Evolutionary conservation across 2,797 vertebrate genomes (phyloP), one percentile per base, ranked within the genome.

Genomic region (Scarus forsteni): DNA sequence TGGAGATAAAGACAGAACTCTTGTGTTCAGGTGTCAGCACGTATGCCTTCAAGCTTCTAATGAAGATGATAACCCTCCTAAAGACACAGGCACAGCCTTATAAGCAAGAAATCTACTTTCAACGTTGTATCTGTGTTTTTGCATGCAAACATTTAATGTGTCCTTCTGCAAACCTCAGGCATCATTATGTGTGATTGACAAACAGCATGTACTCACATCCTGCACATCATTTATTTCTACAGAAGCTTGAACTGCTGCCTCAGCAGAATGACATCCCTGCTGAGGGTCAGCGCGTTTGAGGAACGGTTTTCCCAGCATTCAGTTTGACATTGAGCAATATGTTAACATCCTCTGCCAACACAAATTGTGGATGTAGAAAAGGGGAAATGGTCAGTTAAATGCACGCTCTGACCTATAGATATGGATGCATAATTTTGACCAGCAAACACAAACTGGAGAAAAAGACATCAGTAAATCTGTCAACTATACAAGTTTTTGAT

Each of bases 281-380:
- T 43, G 16, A 60, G 73, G 58, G 50, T 84, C 64, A 77, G 34
- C 35, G 64, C 16, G 34, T 76, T 68, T 67, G 19, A 18, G 44
- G 54, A 40, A 54, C 38, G 0, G 13, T 52, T 72, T 88, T 88
- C 60, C 65, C 57, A 80, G 67, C 56, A 75, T 54, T 69, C 67
- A 59, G 66, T 75, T 77, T 76, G 77, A 72, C 18, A 46, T 91
- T 93, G 86, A 80, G 88, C 85, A 92, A 91, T 78, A 59, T 45
- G 10, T n/a, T 76, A 55, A 87, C 86, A 89, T 89, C 84, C 88
- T 85, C 68, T 83, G 55, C 60, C 61, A 70, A 19, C 46, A 73
- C 50, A 85, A 80, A 84, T 81, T 89, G 88, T 90, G 87, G 86
- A 85, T 82, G 81, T 84, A 80, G 88, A 91, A 93, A 90, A 66